These are phyloP conservation scores for Neofelis nebulosa DNA, from an alignment of 2,113 vertebrate species.

Conservation along the genomic window DNA sequence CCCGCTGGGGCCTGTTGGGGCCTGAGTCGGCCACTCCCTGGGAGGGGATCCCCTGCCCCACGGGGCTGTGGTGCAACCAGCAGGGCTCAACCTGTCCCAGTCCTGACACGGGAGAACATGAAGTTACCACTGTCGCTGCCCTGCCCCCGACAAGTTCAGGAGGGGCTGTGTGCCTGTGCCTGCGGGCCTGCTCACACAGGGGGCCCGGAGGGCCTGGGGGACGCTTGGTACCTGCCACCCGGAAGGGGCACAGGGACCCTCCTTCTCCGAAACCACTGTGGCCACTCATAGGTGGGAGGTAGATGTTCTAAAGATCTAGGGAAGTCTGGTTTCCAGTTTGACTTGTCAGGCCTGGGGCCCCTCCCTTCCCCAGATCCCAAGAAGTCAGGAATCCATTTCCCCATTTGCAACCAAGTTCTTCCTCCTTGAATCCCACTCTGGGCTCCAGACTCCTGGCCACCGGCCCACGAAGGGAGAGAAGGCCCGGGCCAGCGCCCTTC, in stretches of 20 bases:
- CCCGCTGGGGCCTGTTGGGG: conserved; percentile 62
- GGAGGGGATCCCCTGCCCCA: conserved; percentile 55
- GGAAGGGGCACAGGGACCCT: not conserved
- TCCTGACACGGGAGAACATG: conserved; percentile 21
- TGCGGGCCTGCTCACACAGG: not conserved
- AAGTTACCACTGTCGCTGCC: not conserved
- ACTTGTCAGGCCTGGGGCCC: not conserved
- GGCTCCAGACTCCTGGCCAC: not conserved
- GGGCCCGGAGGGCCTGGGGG: not conserved
- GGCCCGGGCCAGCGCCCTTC: not conserved
- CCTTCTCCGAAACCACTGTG: not conserved
- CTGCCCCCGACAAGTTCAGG: not conserved
- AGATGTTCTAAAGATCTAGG: not conserved
- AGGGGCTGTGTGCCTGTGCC: not conserved
- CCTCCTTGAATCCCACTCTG: not conserved
- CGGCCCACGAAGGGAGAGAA: not conserved
- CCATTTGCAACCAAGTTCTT: not conserved
- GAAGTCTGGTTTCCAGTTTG: not conserved
- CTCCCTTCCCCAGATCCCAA: not conserved
- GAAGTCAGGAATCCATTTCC: not conserved
- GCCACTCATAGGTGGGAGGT: not conserved
- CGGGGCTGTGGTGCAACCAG: conserved; percentile 59
- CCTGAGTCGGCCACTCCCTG: conserved; percentile 76
- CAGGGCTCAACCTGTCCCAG: conserved; percentile 68
- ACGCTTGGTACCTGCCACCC: not conserved